phyloP scores from a whole-genome alignment of 2,888 invertebrate species.

The Branchipolynoe longqiensis region DNA sequence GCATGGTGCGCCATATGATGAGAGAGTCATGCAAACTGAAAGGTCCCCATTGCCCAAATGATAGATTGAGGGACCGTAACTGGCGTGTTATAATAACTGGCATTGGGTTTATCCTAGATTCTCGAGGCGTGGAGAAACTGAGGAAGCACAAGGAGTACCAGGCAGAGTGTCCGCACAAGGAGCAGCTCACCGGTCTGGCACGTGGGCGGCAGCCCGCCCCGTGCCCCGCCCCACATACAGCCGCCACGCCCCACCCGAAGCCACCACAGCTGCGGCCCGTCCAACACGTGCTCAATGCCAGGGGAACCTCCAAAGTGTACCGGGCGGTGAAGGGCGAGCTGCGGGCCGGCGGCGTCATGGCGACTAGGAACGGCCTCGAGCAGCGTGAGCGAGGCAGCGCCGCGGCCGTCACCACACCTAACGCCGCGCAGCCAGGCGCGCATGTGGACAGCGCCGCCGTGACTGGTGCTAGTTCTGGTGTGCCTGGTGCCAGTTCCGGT shows the following conservation, averaged over 20 bases:
- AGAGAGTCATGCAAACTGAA: too few relatives aligned
- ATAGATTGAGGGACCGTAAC: background rate
- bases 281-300: background rate
- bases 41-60: background rate
- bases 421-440: too few relatives aligned
- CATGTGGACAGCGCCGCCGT: too few relatives aligned
- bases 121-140: constrained; percentile 71
- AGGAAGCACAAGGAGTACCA: constrained; percentile 67
- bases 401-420: too few relatives aligned
- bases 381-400: too few relatives aligned
- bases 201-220: constrained; percentile 7
- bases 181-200: background rate
- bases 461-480: too few relatives aligned
- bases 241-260: background rate
- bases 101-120: constrained; percentile 67
- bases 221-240: background rate
- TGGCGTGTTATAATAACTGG: background rate
- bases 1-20: too few relatives aligned
- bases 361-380: too few relatives aligned
- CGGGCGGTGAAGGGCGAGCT: constrained; percentile 26
- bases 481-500: too few relatives aligned
- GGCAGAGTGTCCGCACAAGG: background rate
- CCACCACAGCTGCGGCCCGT: background rate
- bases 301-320: constrained; percentile 49
- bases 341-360: too few relatives aligned